Percentiles rank a stretch among this genome's conserved stretches.
These are phyloP conservation scores for Sebastes itinus DNA, from an alignment of 2,797 vertebrate species.

Conservation along the genomic window DNA sequence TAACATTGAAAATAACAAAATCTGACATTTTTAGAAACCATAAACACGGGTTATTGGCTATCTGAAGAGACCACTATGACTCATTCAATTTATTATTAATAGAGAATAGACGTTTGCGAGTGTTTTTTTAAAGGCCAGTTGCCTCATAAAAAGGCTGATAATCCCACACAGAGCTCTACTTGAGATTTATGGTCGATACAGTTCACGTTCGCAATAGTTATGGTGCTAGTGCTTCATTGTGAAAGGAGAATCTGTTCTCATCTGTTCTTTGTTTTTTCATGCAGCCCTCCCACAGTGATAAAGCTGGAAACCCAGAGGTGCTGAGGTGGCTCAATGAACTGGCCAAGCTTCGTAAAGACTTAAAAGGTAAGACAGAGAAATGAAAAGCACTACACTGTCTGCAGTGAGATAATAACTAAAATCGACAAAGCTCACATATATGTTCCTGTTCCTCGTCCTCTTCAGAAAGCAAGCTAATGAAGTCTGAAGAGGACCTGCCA, in stretches of 20 bases:
- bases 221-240: background rate
- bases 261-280: background rate
- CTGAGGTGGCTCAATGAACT: slow-evolving; percentile 96
- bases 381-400: fast-evolving
- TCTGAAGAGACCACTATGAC: background rate
- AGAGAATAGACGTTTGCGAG: background rate
- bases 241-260: background rate
- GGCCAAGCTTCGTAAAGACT: slow-evolving; percentile 92
- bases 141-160: background rate
- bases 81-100: background rate
- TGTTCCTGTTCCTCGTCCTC: background rate
- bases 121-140: background rate
- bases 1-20: background rate
- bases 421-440: background rate
- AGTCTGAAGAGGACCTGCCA: slow-evolving; percentile 92
- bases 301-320: slow-evolving; percentile 94
- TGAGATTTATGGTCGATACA: background rate
- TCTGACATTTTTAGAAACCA: background rate
- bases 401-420: background rate
- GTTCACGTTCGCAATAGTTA: background rate
- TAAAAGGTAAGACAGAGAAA: slow-evolving; percentile 88
- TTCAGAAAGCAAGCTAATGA: slow-evolving; percentile 91
- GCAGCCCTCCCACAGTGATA: slow-evolving; percentile 96
- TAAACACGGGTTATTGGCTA: background rate
- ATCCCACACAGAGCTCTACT: background rate